Percentiles rank a stretch among this genome's conserved stretches.
phyloP scores from a whole-genome alignment of 2,888 invertebrate genomes.

The Phoenoteleia sp. region DNA sequence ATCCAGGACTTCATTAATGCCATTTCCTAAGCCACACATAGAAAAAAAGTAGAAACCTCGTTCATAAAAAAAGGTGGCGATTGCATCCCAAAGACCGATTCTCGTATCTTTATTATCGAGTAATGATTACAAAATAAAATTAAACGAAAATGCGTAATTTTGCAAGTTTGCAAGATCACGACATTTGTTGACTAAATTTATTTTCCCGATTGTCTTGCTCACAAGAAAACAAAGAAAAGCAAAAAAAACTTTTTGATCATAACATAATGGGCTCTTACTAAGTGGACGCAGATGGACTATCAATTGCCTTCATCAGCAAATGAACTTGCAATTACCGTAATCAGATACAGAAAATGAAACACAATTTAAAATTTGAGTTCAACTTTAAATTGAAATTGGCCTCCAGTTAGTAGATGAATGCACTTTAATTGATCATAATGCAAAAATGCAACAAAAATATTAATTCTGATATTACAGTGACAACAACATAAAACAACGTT shows the following conservation, averaged over 20 bases:
- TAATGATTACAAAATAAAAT: not conserved
- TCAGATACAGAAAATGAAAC: not conserved
- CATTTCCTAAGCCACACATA: conserved; percentile 79
- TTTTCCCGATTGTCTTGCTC: conserved; percentile 24
- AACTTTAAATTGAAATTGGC: not conserved
- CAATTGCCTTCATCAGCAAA: conserved; percentile 53
- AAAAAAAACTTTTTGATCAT: not conserved
- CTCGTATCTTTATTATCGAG: not conserved
- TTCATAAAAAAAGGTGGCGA: conserved; percentile 62
- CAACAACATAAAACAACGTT: too few relatives aligned
- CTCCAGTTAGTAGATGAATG: conserved; percentile 24
- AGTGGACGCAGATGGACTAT: conserved; percentile 35
- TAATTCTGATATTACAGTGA: too few relatives aligned
- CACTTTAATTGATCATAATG: not conserved
- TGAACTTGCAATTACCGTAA: conserved; percentile 3
- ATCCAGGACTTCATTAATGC: conserved; percentile 85
- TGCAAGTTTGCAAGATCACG: conserved; percentile 7
- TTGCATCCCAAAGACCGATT: conserved; percentile 29
- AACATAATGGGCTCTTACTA: conserved; percentile 34
- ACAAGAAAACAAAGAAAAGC: conserved; percentile 13
- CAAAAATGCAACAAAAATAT: not conserved
- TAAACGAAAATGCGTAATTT: too few relatives aligned
- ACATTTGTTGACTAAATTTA: not conserved
- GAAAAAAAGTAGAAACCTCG: conserved; percentile 44
- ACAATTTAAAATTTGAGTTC: too few relatives aligned